These are phyloP conservation scores for Aplidium turbinatum DNA, from an alignment of 23 tunicate species.

Conservation along the genomic window DNA sequence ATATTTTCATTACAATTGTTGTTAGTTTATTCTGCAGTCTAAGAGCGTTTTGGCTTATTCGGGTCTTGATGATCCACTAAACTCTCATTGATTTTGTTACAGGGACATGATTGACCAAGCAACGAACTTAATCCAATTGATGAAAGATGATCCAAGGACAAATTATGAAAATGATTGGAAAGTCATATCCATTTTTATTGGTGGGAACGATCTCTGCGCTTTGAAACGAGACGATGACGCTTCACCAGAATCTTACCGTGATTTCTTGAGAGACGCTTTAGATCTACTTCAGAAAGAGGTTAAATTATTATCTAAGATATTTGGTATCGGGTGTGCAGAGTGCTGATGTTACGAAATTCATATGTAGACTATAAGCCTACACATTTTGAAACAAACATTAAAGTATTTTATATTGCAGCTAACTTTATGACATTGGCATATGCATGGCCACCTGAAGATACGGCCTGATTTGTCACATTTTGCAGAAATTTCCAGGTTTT, in stretches of 20 bases:
- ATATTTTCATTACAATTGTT: background rate
- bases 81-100: too few relatives aligned
- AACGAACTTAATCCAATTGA: conserved; percentile 16
- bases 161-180: conserved; percentile 80
- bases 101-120: conserved; percentile 75
- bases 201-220: conserved; percentile 88
- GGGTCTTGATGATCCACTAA: background rate
- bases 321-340: background rate
- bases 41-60: background rate
- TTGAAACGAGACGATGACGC: conserved; percentile 55
- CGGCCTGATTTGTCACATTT: too few relatives aligned
- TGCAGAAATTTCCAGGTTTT: too few relatives aligned
- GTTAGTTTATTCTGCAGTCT: background rate
- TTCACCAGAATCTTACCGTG: conserved; percentile 60
- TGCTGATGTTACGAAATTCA: too few relatives aligned
- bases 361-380: too few relatives aligned
- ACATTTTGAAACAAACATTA: too few relatives aligned
- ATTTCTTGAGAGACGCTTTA: conserved; percentile 47
- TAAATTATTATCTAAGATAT: background rate
- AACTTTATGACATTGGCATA: too few relatives aligned
- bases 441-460: too few relatives aligned
- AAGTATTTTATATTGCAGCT: too few relatives aligned
- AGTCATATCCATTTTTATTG: conserved; percentile 77
- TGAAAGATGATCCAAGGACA: conserved; percentile 57
- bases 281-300: conserved; percentile 52